These are phyloP conservation scores for Botrylloides violaceus DNA, from an alignment of 23 tunicate genomes.

Conservation along the genomic window DNA sequence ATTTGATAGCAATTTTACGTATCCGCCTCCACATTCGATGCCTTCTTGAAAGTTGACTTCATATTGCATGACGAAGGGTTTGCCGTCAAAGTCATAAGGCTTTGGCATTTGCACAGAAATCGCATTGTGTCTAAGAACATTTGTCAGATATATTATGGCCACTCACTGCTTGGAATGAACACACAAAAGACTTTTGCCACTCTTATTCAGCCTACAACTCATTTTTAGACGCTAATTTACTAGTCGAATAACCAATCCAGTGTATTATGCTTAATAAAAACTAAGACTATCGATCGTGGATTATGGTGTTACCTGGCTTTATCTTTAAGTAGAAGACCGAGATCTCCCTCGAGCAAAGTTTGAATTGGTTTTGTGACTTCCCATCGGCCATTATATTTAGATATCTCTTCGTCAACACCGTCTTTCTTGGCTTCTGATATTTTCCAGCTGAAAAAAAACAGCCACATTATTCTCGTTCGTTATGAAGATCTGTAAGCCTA, in stretches of 20 bases:
- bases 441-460: slow-evolving; percentile 50
- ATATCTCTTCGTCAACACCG: slow-evolving; percentile 71
- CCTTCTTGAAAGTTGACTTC: slow-evolving; percentile 94
- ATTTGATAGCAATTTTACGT: slow-evolving; percentile 60
- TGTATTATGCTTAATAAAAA: neutral
- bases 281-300: too few relatives aligned
- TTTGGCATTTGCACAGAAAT: slow-evolving; percentile 41
- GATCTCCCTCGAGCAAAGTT: slow-evolving; percentile 56
- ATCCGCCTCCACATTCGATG: slow-evolving; percentile 96
- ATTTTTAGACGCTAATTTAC: too few relatives aligned
- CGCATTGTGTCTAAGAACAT: slow-evolving; percentile 98
- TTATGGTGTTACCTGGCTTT: slow-evolving; percentile 60
- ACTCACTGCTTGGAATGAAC: too few relatives aligned
- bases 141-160: too few relatives aligned
- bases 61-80: slow-evolving; percentile 82
- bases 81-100: slow-evolving; percentile 69
- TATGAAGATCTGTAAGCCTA: neutral
- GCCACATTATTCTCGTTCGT: neutral
- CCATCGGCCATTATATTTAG: slow-evolving; percentile 87
- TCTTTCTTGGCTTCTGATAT: slow-evolving; percentile 75
- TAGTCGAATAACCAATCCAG: too few relatives aligned
- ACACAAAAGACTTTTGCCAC: too few relatives aligned
- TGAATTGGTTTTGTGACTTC: slow-evolving; percentile 22
- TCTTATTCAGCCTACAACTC: too few relatives aligned
- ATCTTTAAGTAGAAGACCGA: slow-evolving; percentile 57